Conservation (phyloP, 92 coral and sea anemone species). For the Palythoa caribaeorum region DNA sequence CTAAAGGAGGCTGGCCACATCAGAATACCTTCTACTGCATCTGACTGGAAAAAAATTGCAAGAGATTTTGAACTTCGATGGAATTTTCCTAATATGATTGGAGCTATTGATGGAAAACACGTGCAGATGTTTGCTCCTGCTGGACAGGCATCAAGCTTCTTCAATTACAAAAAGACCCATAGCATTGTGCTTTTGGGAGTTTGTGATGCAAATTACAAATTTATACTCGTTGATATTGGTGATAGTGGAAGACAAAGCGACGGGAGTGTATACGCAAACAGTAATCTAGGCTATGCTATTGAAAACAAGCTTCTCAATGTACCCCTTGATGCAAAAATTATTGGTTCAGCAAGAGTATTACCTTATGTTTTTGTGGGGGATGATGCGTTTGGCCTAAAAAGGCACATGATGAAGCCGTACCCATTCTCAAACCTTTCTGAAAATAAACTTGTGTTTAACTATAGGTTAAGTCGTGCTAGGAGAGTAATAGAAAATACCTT, state of each 20-base stretch:
- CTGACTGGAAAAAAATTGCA: constrained; percentile 5
- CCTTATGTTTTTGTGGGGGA: constrained; percentile 5
- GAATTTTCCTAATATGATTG: constrained; percentile 5
- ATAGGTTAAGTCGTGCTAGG: constrained; percentile 6
- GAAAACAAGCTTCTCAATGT: constrained; percentile 11
- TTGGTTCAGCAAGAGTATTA: neutral
- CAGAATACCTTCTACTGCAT: neutral
- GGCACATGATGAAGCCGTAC: constrained; percentile 10
- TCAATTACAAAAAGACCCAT: constrained; percentile 13
- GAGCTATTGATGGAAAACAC: constrained; percentile 14
- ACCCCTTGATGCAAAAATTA: constrained; percentile 11
- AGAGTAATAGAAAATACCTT: constrained; percentile 12
- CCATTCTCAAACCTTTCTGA: constrained; percentile 8
- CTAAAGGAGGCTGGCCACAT: constrained; percentile 3
- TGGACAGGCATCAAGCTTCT: constrained; percentile 13
- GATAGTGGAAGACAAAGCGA: constrained; percentile 12
- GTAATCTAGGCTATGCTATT: constrained; percentile 8
- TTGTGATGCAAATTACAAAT: constrained; percentile 5
- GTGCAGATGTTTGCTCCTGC: constrained; percentile 16
- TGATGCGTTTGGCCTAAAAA: constrained; percentile 6
- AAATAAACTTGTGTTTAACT: neutral
- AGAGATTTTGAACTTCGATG: constrained; percentile 9
- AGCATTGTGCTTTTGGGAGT: constrained; percentile 4
- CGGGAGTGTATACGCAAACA: neutral
- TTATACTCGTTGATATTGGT: constrained; percentile 6